Percentiles rank a stretch among this genome's conserved stretches.
Evolutionary conservation across 2,113 vertebrate species (phyloP).

Genomic region (Neogale vison): DNA sequence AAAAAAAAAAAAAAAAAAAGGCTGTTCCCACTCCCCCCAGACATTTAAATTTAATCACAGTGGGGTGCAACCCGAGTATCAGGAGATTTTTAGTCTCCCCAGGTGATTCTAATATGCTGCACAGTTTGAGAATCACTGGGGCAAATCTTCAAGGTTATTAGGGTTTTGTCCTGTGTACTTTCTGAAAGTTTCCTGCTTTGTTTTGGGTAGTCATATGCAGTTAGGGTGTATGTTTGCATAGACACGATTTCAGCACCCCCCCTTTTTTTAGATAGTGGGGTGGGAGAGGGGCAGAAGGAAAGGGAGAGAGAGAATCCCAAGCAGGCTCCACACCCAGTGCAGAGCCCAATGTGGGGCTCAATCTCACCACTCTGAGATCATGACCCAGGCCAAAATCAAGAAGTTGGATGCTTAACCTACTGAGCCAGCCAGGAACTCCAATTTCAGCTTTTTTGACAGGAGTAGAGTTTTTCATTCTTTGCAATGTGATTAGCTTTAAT

Average conservation of each 20-base stretch:
- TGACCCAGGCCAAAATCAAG: background rate
- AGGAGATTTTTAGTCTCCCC: background rate
- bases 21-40: too few species aligned
- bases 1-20: background rate
- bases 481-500: background rate
- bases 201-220: background rate
- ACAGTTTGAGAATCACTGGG: background rate
- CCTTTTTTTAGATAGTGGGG: background rate
- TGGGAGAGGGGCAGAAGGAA: background rate
- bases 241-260: background rate
- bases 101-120: background rate
- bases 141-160: background rate
- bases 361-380: background rate
- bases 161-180: background rate
- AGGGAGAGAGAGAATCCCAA: background rate
- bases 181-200: background rate
- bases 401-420: background rate
- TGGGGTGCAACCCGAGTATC: background rate
- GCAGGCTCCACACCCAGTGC: background rate
- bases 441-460: background rate
- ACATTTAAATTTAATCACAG: background rate
- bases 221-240: background rate
- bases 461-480: conserved; percentile 19
- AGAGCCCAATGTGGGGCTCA: background rate
- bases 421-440: background rate